Conservation (phyloP, 2,888 invertebrate species). For the Drosophila birchii region DNA sequence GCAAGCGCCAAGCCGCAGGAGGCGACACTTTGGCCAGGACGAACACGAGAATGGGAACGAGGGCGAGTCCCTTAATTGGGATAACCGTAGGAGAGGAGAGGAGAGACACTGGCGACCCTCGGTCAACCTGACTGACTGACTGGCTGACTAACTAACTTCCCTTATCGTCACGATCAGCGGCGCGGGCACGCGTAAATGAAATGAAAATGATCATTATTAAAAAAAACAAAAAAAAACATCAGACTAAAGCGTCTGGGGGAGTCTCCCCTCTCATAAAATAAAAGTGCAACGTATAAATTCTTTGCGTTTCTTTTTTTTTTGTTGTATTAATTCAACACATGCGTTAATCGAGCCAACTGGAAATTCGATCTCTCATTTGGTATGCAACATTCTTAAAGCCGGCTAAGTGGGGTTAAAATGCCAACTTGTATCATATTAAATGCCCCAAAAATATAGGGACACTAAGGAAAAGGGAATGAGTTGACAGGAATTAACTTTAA, state of each 20-base stretch:
- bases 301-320: constrained; percentile 51
- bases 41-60: constrained; percentile 37
- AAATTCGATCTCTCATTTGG: constrained; percentile 66
- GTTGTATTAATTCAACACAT: constrained; percentile 80
- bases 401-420: constrained; percentile 67
- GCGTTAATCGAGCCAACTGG: constrained; percentile 78
- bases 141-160: constrained; percentile 36
- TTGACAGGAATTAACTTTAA: neutral
- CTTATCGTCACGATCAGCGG: constrained; percentile 63
- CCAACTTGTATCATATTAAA: constrained; percentile 19
- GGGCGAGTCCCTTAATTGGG: constrained; percentile 56
- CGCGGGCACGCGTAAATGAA: constrained; percentile 77
- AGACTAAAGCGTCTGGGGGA: constrained; percentile 33
- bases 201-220: constrained; percentile 84
- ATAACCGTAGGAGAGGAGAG: constrained; percentile 27
- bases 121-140: constrained; percentile 17
- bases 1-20: constrained; percentile 83
- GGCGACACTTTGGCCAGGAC: constrained; percentile 68
- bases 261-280: constrained; percentile 52
- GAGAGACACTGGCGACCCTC: constrained; percentile 59
- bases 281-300: constrained; percentile 73
- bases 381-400: constrained; percentile 63
- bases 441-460: neutral
- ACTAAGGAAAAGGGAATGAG: neutral
- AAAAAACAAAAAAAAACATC: constrained; percentile 17